Evolutionary conservation across 2,113 vertebrate genomes (phyloP), one percentile per base, ranked within the genome.

Genomic region (Dolichallabes microphthalmus): DNA sequence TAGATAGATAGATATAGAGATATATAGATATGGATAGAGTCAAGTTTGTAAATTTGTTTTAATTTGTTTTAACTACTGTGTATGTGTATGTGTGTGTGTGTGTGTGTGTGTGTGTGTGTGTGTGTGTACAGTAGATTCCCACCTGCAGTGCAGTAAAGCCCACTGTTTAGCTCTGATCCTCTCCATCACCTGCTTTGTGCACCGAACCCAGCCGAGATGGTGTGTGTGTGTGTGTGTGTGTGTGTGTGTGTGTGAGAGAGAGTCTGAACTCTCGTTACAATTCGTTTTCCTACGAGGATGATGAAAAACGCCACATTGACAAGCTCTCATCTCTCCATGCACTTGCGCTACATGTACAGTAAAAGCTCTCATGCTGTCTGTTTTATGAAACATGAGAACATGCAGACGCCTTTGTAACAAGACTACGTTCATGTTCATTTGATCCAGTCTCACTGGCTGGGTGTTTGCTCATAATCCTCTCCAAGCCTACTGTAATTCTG

Each of bases 51-150:
- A 39, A 39, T 39, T 39, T 39, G 39, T 39, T 3, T 2, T 39
- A 39, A 39, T 39, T 5, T 39, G 39, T 39, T 39, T 39, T 60
- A 60, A 60, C 6, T 60, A 60, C 20, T 60, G 2, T 63, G 60
- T 61, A 22, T 61, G 60, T 63, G 61, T n/a, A 22, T 66, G 64
- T 66, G 63, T 66, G 64, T 66, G 64, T 66, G 64, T 66, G 64
- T 30, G 63, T 66, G 1, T 39, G 39, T 63, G 60, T 63, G 61
- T n/a, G 61, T 68, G 64, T 66, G 64, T 68, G 64, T 68, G 64
- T 68, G 64, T 68, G 64, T 32, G 63, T 66, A 0, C n/a, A 30
- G 39, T 8, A 11, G 61, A 82, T 27, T 0, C 61, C 61, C 45
- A 66, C n/a, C 15, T 50, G 61, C 52, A 27, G 22, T 50, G 79